Percentiles rank a stretch among this genome's conserved stretches.
Conservation (phyloP, 2,797 vertebrate species). For the Peromyscus attwateri region DNA sequence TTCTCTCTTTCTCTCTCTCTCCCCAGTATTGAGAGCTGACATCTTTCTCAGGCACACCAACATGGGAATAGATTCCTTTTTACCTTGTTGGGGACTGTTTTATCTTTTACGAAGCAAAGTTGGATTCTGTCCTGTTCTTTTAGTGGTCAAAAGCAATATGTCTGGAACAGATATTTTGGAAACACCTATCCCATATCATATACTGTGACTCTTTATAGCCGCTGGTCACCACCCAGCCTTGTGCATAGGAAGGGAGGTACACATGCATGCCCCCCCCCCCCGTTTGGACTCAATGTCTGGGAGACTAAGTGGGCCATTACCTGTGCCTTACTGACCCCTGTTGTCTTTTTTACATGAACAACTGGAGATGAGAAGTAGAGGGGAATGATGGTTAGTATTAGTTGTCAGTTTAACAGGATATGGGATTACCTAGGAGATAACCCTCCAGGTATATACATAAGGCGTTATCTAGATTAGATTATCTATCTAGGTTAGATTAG, state of each 20-base stretch:
- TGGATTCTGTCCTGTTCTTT: not conserved
- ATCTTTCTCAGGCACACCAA: not conserved
- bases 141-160: not conserved
- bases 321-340: not conserved
- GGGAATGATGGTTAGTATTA: not conserved
- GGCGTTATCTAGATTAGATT: not conserved
- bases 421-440: not conserved
- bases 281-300: not conserved
- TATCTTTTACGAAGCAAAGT: not conserved
- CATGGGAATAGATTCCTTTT: not conserved
- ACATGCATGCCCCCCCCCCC: not conserved
- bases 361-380: not conserved
- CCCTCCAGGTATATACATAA: not conserved
- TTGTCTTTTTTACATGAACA: not conserved
- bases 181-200: not conserved
- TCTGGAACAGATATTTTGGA: not conserved
- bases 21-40: not conserved
- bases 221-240: not conserved
- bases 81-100: not conserved
- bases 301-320: not conserved
- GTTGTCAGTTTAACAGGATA: not conserved
- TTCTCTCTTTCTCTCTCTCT: not conserved
- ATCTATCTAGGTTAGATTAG: not conserved
- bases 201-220: not conserved
- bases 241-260: not conserved